Percentiles rank a stretch among this genome's conserved stretches.
These are phyloP conservation scores for Melanogrammus aeglefinus DNA, from an alignment of 2,797 vertebrate genomes.

Conservation along the genomic window DNA sequence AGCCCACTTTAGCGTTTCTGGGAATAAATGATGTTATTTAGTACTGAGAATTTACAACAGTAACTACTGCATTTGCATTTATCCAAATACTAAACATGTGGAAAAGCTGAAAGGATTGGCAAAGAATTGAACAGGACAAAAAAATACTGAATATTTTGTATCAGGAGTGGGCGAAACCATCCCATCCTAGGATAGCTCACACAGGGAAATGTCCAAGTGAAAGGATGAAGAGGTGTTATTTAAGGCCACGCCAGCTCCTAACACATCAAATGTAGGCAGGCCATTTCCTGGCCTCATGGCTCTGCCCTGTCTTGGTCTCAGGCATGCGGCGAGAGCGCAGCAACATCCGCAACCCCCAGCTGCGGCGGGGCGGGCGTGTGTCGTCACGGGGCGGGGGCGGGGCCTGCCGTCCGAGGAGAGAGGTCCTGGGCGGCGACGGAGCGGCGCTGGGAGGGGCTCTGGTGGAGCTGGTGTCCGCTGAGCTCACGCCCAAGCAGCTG, in stretches of 20 bases:
- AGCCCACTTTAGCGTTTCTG: no score
- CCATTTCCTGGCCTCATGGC: neutral
- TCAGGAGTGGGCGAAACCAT: no score
- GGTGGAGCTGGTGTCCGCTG: conserved; percentile 59
- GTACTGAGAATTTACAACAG: no score
- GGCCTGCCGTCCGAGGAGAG: conserved; percentile 41
- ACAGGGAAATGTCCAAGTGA: no score
- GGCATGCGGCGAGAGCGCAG: conserved; percentile 88
- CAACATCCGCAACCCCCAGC: conserved; percentile 72
- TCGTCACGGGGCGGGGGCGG: conserved; percentile 55
- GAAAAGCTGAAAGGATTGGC: no score
- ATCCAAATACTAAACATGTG: no score
- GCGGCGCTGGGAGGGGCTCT: conserved; percentile 1
- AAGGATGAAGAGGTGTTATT: no score
- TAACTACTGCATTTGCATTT: neutral
- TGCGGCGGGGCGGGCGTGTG: conserved; percentile 64
- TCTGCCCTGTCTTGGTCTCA: conserved; percentile 41
- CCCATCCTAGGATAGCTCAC: no score
- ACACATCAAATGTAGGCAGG: neutral
- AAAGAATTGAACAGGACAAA: no score
- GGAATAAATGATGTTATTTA: no score
- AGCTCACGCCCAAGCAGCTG: conserved; percentile 84
- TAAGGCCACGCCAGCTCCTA: no score
- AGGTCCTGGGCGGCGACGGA: neutral
- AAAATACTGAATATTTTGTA: no score